phyloP scores from a whole-genome alignment of 2,888 invertebrate species.

The Glyphotaelius pellucidus region DNA sequence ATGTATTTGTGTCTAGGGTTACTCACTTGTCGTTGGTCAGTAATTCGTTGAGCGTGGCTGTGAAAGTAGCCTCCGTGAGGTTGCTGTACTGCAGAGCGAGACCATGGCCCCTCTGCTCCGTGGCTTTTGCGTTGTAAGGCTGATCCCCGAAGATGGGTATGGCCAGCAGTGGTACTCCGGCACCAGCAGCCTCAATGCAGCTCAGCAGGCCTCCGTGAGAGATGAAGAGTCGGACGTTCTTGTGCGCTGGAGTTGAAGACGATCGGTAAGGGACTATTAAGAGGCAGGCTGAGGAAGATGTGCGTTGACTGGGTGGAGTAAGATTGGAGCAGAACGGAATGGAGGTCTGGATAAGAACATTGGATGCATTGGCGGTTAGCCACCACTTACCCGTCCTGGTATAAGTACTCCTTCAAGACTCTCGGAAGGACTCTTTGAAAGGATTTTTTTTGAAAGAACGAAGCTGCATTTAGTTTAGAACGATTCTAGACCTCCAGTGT shows the following conservation, averaged over 20 bases:
- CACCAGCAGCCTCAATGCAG: constrained; percentile 73
- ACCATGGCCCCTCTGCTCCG: constrained; percentile 68
- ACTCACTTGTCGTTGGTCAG: constrained; percentile 67
- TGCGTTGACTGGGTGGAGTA: background rate
- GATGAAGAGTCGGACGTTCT: constrained; percentile 73
- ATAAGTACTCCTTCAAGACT: too few relatives aligned
- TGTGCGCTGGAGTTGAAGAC: constrained; percentile 69
- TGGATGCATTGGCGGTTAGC: too few relatives aligned
- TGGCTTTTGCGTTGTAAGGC: constrained; percentile 68
- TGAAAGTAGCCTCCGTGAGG: constrained; percentile 68
- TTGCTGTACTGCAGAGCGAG: constrained; percentile 67
- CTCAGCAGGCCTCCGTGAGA: constrained; percentile 78
- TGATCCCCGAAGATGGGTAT: constrained; percentile 69
- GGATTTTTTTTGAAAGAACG: too few relatives aligned
- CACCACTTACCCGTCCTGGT: too few relatives aligned
- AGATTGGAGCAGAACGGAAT: background rate
- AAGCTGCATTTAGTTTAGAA: too few relatives aligned
- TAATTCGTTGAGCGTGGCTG: constrained; percentile 67
- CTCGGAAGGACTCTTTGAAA: too few relatives aligned
- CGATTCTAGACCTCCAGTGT: too few relatives aligned
- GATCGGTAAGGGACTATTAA: background rate
- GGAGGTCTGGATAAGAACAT: too few relatives aligned
- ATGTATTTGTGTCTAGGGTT: background rate
- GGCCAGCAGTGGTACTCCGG: constrained; percentile 72
- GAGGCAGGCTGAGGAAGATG: background rate